phyloP scores from a whole-genome alignment of 2,113 vertebrate genomes.

The Chaetodon trifascialis region DNA sequence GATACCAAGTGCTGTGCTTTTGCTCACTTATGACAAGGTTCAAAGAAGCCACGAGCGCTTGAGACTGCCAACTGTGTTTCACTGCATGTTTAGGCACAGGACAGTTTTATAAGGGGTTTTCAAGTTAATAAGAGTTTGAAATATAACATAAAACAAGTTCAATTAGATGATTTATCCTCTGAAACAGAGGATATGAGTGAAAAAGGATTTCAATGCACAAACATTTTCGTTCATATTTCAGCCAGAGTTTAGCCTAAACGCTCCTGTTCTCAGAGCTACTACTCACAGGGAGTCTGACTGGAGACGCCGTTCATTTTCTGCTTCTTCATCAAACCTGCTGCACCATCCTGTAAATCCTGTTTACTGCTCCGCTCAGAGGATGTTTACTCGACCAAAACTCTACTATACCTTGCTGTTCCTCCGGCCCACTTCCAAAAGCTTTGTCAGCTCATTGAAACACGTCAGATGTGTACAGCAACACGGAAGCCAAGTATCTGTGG shows the following conservation, averaged over 20 bases:
- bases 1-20: neutral
- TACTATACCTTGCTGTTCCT: neutral
- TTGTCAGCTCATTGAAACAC: neutral
- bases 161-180: no score
- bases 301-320: neutral
- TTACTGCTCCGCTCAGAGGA: neutral
- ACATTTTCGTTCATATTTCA: neutral
- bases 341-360: neutral
- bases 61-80: neutral
- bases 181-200: neutral
- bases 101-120: no score
- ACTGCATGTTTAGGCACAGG: neutral
- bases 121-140: neutral
- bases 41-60: neutral
- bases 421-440: neutral
- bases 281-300: neutral
- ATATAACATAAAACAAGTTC: neutral
- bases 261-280: neutral
- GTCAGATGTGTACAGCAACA: neutral
- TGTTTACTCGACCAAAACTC: neutral
- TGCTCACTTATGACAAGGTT: neutral
- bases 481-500: conserved; percentile 78
- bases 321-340: neutral
- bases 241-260: neutral
- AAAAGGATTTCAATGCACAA: neutral